Evolutionary conservation across 2,888 invertebrate genomes (phyloP).

Genomic region (Hypomecis punctinalis): DNA sequence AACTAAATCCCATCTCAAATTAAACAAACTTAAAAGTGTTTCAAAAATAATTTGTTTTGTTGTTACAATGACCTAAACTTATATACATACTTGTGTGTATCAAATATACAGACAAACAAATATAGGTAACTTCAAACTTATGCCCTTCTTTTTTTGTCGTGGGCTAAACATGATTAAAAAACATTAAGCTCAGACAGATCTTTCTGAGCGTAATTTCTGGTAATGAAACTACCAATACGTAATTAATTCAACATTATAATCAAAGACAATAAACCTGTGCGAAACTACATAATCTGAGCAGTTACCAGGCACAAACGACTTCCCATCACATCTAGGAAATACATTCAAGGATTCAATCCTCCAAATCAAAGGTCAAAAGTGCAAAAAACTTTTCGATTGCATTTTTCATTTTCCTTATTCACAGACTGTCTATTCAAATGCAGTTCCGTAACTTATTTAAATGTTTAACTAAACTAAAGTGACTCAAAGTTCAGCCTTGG

Average conservation of each 20-base stretch:
- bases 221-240: background rate
- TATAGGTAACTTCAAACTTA: no score
- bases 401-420: constrained; percentile 29
- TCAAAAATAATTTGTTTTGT: no score
- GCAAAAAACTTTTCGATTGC: constrained; percentile 30
- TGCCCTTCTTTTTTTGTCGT: no score
- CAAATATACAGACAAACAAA: no score
- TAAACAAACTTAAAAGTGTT: no score
- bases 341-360: constrained; percentile 37
- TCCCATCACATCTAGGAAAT: constrained; percentile 40
- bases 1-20: no score
- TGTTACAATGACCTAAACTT: no score
- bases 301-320: constrained; percentile 25
- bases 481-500: background rate
- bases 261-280: constrained; percentile 15
- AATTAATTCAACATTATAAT: constrained; percentile 13
- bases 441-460: constrained; percentile 9
- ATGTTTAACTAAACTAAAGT: background rate
- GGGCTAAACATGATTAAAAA: no score
- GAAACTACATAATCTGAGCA: constrained; percentile 17
- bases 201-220: no score
- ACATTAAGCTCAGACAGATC: no score
- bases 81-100: no score
- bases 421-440: constrained; percentile 12
- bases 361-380: constrained; percentile 35